These are phyloP conservation scores for Keiferia lycopersicella DNA, from an alignment of 2,888 invertebrate species.

Conservation along the genomic window DNA sequence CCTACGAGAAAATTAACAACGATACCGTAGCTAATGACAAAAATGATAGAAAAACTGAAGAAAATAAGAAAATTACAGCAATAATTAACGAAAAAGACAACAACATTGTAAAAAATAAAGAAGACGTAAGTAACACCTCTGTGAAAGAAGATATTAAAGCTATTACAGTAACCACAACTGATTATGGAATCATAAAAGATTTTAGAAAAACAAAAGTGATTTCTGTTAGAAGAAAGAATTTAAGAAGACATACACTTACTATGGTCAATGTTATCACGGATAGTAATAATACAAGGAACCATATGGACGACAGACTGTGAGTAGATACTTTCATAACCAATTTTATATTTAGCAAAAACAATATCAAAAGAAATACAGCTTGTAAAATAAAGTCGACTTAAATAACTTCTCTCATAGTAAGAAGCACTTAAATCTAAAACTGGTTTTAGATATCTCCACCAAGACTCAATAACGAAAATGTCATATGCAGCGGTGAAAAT, in stretches of 20 bases:
- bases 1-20: not conserved
- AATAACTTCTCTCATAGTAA: not conserved
- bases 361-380: no score
- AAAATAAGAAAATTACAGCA: no score
- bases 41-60: constrained; percentile 12
- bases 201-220: constrained; percentile 51
- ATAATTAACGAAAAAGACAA: constrained; percentile 22
- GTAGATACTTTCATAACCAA: constrained; percentile 36
- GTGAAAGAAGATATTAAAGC: no score
- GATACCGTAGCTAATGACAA: constrained; percentile 19
- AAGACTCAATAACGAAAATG: constrained; percentile 72
- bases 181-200: constrained; percentile 55
- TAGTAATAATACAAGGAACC: constrained; percentile 62
- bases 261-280: constrained; percentile 68
- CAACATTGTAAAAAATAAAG: constrained; percentile 15
- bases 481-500: constrained; percentile 63
- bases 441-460: constrained; percentile 57
- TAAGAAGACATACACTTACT: constrained; percentile 55
- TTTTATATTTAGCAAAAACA: no score
- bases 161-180: constrained; percentile 27
- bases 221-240: constrained; percentile 52
- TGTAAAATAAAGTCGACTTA: not conserved
- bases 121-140: no score
- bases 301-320: constrained; percentile 69
- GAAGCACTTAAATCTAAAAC: not conserved